A percentile compares a stretch with the other conserved stretches of the same genome.
Evolutionary conservation across 2,888 invertebrate species (phyloP).

Genomic region (Eristalinus sepulchralis): DNA sequence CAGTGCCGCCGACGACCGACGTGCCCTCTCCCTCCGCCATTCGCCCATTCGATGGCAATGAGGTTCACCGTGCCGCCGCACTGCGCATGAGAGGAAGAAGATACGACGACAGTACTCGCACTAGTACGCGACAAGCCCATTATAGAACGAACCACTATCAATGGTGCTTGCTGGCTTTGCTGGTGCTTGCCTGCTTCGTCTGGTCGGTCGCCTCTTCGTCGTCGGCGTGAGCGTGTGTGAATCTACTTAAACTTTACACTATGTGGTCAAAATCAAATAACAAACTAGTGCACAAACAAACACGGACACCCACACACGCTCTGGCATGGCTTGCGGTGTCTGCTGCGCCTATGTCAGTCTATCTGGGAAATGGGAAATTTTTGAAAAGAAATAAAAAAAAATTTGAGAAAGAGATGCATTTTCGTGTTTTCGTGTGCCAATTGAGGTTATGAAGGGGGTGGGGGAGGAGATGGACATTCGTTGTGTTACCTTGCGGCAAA

Average conservation of each 20-base stretch:
- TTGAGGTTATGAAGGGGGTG: not conserved
- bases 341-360: slow-evolving; percentile 36
- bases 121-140: slow-evolving; percentile 14
- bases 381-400: not conserved
- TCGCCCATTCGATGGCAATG: slow-evolving; percentile 37
- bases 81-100: slow-evolving; percentile 69
- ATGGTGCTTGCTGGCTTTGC: not conserved
- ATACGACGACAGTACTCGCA: slow-evolving; percentile 17
- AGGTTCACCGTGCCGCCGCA: slow-evolving; percentile 15
- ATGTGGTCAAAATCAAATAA: slow-evolving; percentile 59
- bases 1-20: not conserved
- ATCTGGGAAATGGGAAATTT: slow-evolving; percentile 1
- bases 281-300: slow-evolving; percentile 34
- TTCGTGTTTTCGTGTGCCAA: not conserved
- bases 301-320: slow-evolving; percentile 27
- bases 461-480: not conserved
- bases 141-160: not conserved
- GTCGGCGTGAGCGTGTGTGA: slow-evolving; percentile 8
- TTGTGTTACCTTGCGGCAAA: too few relatives aligned
- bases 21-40: not conserved
- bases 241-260: slow-evolving; percentile 32
- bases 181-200: not conserved
- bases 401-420: slow-evolving; percentile 21
- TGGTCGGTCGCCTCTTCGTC: not conserved
- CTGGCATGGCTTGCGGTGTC: slow-evolving; percentile 1